Evolutionary conservation across 2,113 vertebrate genomes (phyloP).

Genomic region (Amphilophus citrinellus): DNA sequence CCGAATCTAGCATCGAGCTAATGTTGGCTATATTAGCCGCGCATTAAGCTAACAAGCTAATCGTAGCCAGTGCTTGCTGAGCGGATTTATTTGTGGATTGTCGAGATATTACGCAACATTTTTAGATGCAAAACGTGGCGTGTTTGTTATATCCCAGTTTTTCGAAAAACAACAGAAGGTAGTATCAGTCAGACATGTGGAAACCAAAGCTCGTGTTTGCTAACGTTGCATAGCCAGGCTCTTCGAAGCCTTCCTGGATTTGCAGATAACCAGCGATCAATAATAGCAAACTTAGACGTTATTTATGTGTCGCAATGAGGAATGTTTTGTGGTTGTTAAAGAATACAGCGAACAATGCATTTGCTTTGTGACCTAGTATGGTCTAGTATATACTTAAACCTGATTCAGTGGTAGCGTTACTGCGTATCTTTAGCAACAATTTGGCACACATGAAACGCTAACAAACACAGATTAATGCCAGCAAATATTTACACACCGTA

Average conservation of each 20-base stretch:
- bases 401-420: background rate
- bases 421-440: slow-evolving; percentile 41
- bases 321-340: background rate
- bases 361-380: background rate
- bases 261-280: slow-evolving; percentile 1
- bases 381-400: background rate
- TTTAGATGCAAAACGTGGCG: background rate
- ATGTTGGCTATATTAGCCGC: slow-evolving; percentile 46
- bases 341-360: background rate
- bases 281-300: background rate
- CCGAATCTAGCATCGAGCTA: slow-evolving; percentile 34
- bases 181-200: background rate
- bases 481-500: background rate
- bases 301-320: background rate
- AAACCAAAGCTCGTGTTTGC: slow-evolving; percentile 50
- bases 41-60: slow-evolving; percentile 53
- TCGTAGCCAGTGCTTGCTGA: background rate
- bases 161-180: background rate
- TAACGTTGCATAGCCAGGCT: background rate
- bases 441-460: slow-evolving; percentile 45
- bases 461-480: background rate
- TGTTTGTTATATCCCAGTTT: background rate
- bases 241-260: slow-evolving; percentile 4
- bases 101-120: background rate
- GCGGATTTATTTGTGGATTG: background rate